phyloP scores from a whole-genome alignment of 2,113 vertebrate species.

The Leucosticte australis region DNA sequence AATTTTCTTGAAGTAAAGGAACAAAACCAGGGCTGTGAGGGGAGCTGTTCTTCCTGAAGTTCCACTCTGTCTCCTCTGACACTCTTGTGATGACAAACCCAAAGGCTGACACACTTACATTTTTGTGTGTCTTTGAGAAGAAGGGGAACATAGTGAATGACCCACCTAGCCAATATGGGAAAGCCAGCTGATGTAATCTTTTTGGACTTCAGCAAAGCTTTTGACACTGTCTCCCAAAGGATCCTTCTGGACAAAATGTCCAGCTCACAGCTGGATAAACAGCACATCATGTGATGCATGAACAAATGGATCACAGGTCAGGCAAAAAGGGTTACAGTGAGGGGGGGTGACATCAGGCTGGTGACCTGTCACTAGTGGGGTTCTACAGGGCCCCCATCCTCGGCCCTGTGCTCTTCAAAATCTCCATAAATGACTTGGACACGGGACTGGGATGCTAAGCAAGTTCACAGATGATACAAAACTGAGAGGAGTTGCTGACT shows the following conservation, averaged over 20 bases:
- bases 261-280: neutral
- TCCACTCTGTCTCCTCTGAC: neutral
- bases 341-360: neutral
- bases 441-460: neutral
- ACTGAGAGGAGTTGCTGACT: neutral
- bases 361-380: neutral
- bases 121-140: neutral
- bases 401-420: rapidly evolving
- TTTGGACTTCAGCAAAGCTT: neutral
- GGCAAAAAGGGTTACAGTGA: neutral
- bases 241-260: neutral
- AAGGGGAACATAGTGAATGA: neutral
- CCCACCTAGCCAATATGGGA: neutral
- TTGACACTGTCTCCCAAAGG: neutral
- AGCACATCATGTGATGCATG: neutral
- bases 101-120: neutral
- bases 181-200: neutral
- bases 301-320: rapidly evolving
- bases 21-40: neutral
- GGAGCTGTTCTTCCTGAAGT: neutral
- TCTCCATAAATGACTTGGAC: neutral
- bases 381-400: neutral
- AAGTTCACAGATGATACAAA: neutral
- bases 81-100: neutral
- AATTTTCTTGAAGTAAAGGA: neutral